Base-by-base conservation (phyloP, 2,797 vertebrate genomes). In the Tolypeutes matacus region DNA sequence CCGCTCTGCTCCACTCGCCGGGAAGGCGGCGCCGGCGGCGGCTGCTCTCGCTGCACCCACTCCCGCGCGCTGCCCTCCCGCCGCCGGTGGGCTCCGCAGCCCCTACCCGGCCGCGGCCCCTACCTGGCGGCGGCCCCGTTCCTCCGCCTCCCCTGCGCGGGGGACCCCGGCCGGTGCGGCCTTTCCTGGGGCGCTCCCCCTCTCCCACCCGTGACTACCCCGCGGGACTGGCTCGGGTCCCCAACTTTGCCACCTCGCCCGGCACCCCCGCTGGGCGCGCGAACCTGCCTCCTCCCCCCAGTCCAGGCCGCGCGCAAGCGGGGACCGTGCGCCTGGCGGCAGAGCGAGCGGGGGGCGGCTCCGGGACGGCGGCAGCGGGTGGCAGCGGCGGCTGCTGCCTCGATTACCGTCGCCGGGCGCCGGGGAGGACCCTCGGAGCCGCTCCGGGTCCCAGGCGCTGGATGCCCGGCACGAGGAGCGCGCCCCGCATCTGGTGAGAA, bases 401-500 rank as follows among this genome's bases (percentile, higher is more conserved):
- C 49, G 75, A 97, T 65, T 72, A 91, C 49, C 58, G 67, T 15
- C 8, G 13, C 39, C 15, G 29, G 31, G 83, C 21, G 21, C 86
- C 17, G 72, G 89, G 89, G 85, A 91, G 72, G 86, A 96, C 23
- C 49, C 73, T 51, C 20, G 23, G 49, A 77, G 82, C 78, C 7
- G 23, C 94, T 31, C 29, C 46, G 46, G 14, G 82, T 31, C 9
- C 60, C 46, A 46, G 73, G 83, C 58, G 20, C 94, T n/a, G 86
- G 31, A 75, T 86, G 86, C 81, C 73, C 25, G 81, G 92, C 93
- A 3, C 31, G 10, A 88, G 89, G 67, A 92, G 76, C 67, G 89
- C 86, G 82, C 81, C 90, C 62, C 21, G 21, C 90, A 93, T 86
- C 97, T 84, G 97, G 96, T 97, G 96, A 97, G 97, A 49, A 25